These are phyloP conservation scores for Antechinus stuartii DNA, from an alignment of 2,113 vertebrate species.

Conservation along the genomic window DNA sequence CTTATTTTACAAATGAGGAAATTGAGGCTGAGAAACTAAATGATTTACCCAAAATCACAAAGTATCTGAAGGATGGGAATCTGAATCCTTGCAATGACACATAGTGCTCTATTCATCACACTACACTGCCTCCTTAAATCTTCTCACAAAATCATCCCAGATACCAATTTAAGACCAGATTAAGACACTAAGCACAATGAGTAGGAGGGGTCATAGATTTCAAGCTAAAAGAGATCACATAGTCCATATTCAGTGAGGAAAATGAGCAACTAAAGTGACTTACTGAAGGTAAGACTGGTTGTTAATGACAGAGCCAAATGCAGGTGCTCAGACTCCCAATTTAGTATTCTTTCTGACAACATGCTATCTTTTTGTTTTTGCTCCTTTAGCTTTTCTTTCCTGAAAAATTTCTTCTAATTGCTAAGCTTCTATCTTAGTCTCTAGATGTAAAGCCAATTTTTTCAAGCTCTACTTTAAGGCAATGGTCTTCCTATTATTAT, in stretches of 20 bases:
- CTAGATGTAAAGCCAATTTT: neutral
- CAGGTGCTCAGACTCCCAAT: neutral
- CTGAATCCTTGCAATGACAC: neutral
- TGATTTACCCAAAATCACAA: neutral
- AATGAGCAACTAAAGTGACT: neutral
- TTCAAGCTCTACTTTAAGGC: neutral
- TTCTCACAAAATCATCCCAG: neutral
- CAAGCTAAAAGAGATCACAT: neutral
- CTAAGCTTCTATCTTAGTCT: neutral
- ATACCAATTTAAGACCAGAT: neutral
- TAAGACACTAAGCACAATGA: neutral
- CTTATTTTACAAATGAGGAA: neutral
- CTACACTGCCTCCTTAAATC: neutral
- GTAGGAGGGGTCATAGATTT: neutral
- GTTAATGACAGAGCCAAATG: neutral
- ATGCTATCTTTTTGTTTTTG: neutral
- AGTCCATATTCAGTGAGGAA: neutral
- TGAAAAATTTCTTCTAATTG: neutral
- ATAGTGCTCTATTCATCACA: neutral
- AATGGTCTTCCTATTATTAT: constrained; percentile 37
- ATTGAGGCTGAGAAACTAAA: neutral
- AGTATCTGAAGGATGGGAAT: neutral
- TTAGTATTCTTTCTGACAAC: neutral
- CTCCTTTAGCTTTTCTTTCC: neutral
- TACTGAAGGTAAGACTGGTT: neutral